A percentile compares a stretch with the other conserved stretches of the same genome.
phyloP scores from a whole-genome alignment of 2,888 invertebrate species.

The Andrena trimmerana region DNA sequence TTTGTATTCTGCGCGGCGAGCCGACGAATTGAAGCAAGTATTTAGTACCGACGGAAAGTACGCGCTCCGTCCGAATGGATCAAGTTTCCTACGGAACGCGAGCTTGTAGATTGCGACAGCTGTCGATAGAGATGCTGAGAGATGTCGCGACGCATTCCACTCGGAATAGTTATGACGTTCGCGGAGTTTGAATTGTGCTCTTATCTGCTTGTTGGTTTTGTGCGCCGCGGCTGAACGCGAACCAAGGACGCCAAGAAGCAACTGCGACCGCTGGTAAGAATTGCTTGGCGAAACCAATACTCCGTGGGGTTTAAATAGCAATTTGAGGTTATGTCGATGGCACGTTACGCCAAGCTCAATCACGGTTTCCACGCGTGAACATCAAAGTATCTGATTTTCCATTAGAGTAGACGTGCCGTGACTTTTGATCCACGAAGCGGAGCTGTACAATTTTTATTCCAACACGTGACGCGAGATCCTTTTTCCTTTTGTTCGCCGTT shows the following conservation, averaged over 20 bases:
- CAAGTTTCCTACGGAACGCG: neutral
- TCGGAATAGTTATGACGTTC: neutral
- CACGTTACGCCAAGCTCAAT: neutral
- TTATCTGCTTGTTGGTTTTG: neutral
- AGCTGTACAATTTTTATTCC: neutral
- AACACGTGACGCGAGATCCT: neutral
- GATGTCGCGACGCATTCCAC: neutral
- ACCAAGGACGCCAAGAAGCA: neutral
- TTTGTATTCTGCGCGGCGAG: too few relatives aligned
- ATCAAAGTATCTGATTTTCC: neutral
- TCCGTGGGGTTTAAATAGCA: too few relatives aligned
- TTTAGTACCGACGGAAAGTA: neutral
- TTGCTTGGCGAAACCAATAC: neutral
- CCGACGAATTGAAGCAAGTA: neutral
- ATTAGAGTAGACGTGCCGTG: neutral
- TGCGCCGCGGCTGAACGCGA: conserved; percentile 4
- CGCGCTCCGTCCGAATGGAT: neutral
- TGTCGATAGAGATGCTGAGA: neutral
- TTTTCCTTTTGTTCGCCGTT: neutral
- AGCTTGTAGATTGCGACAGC: neutral
- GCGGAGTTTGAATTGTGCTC: neutral
- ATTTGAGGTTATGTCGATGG: conserved; percentile 28
- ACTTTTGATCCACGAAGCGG: too few relatives aligned
- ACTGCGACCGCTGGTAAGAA: conserved; percentile 8
- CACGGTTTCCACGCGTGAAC: neutral